Percentiles rank a stretch among this genome's conserved stretches.
Evolutionary conservation across 2,113 vertebrate species (phyloP).

Genomic region (Rhinichthys klamathensis): DNA sequence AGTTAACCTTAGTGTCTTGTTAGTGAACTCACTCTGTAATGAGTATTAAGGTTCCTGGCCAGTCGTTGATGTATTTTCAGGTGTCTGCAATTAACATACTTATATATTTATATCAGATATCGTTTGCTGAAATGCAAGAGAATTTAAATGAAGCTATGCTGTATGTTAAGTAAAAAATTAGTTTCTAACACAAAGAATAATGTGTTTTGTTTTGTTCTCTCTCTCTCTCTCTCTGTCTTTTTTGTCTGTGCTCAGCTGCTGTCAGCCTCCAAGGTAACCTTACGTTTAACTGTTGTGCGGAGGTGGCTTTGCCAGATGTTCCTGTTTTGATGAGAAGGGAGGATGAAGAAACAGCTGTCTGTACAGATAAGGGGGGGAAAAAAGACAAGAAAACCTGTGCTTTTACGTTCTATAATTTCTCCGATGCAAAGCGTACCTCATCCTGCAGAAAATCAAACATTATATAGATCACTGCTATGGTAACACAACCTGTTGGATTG

Average conservation of each 20-base stretch:
- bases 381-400: constrained; percentile 19
- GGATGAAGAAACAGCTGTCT: constrained; percentile 77
- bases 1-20: background rate
- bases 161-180: background rate
- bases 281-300: constrained; percentile 68
- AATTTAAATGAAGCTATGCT: background rate
- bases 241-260: constrained; percentile 62
- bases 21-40: background rate
- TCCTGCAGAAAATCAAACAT: background rate
- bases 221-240: background rate
- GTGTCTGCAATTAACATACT: background rate
- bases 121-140: background rate
- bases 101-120: background rate
- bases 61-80: background rate
- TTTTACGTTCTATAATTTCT: background rate
- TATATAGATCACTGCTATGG: constrained; percentile 11
- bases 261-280: constrained; percentile 72
- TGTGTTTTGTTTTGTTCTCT: background rate
- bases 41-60: background rate
- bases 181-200: constrained; percentile 5
- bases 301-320: constrained; percentile 74
- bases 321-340: constrained; percentile 67
- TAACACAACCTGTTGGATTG: constrained; percentile 4
- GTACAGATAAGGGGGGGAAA: constrained; percentile 69
- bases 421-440: background rate